Conservation (phyloP, 2,797 vertebrate genomes). For the Melanotaenia maccullochi region DNA sequence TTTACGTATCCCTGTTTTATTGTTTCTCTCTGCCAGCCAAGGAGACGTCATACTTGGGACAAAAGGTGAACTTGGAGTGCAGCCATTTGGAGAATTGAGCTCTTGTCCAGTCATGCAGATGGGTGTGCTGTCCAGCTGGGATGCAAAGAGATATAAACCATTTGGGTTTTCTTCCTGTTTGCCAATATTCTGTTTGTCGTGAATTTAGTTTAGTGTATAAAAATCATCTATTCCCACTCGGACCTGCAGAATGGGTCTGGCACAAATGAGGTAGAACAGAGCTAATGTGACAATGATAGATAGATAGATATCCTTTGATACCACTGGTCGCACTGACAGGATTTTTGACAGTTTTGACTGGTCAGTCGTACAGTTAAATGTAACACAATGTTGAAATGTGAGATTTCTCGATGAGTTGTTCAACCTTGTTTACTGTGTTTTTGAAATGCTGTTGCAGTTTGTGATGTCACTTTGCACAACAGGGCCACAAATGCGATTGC, state of each 20-base stretch:
- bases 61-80: slow-evolving; percentile 46
- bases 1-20: slow-evolving; percentile 41
- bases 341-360: slow-evolving; percentile 15
- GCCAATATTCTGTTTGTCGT: slow-evolving; percentile 60
- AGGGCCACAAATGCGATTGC: background rate
- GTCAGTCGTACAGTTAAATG: background rate
- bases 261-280: slow-evolving; percentile 27
- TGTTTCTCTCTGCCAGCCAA: slow-evolving; percentile 26
- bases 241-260: slow-evolving; percentile 49
- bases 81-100: slow-evolving; percentile 55
- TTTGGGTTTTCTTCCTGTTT: slow-evolving; percentile 53
- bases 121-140: slow-evolving; percentile 18
- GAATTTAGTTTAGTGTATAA: slow-evolving; percentile 59
- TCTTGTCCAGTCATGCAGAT: slow-evolving; percentile 33
- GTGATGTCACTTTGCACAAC: background rate
- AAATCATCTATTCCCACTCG: slow-evolving; percentile 63
- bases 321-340: slow-evolving; percentile 1
- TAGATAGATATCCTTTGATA: slow-evolving; percentile 8
- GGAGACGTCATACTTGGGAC: slow-evolving; percentile 34
- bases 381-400: background rate
- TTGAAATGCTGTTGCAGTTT: background rate
- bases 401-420: background rate
- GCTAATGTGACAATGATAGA: slow-evolving; percentile 56
- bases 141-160: slow-evolving; percentile 37
- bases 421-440: background rate